Percentiles rank a stretch among this genome's conserved stretches.
These are phyloP conservation scores for Heliopora coerulea DNA, from an alignment of 92 coral and sea anemone species.

Conservation along the genomic window DNA sequence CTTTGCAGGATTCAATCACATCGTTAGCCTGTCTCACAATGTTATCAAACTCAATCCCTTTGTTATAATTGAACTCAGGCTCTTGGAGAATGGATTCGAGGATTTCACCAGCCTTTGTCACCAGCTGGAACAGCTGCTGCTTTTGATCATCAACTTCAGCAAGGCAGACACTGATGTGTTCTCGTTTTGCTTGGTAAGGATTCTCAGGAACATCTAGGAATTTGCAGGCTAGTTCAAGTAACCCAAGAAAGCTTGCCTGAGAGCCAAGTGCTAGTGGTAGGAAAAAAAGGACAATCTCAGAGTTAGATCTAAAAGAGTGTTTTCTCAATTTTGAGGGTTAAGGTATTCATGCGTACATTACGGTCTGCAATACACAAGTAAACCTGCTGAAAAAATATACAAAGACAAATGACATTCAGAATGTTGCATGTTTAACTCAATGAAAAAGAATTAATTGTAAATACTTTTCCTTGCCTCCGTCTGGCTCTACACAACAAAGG, in stretches of 20 bases:
- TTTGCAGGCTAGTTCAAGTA: neutral
- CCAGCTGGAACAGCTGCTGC: neutral
- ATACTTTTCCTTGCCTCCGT: too few species aligned
- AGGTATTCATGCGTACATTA: too few species aligned
- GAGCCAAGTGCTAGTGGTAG: neutral
- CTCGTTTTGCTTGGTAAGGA: slow-evolving; percentile 7
- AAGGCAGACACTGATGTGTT: neutral
- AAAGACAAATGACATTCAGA: too few species aligned
- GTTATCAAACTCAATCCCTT: slow-evolving; percentile 13
- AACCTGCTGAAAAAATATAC: too few species aligned
- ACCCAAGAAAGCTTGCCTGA: neutral
- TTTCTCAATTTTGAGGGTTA: too few species aligned
- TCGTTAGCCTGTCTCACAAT: slow-evolving; percentile 20
- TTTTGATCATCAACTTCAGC: neutral
- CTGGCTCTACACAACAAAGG: too few species aligned
- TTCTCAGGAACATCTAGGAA: slow-evolving; percentile 9
- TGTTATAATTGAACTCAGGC: neutral
- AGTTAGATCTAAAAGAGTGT: too few species aligned
- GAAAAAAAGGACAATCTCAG: too few species aligned
- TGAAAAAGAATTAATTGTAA: too few species aligned
- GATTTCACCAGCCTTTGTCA: slow-evolving; percentile 5
- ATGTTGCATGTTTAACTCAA: too few species aligned
- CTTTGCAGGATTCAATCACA: slow-evolving; percentile 15
- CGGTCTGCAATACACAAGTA: too few species aligned
- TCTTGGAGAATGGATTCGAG: slow-evolving; percentile 1